Percentiles rank a stretch among this genome's conserved stretches.
Evolutionary conservation across 2,113 vertebrate species (phyloP).

Genomic region (Ptilorrhoa leucosticta): DNA sequence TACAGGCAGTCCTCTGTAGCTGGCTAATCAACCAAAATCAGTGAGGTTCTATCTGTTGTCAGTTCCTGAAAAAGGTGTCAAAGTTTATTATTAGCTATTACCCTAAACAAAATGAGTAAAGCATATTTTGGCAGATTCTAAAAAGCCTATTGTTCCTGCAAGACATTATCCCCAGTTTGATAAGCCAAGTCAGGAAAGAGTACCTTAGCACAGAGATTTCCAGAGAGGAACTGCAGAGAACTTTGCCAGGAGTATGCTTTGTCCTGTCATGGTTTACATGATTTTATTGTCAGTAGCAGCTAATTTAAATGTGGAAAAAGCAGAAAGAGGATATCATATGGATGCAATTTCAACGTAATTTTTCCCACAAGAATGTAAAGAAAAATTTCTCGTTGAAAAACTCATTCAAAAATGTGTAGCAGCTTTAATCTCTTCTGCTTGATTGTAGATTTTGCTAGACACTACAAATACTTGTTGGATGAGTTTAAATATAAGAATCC

Average conservation of each 20-base stretch:
- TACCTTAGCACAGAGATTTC: not conserved
- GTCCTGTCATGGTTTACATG: not conserved
- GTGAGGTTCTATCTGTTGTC: not conserved
- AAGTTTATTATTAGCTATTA: not conserved
- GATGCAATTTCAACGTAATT: not conserved
- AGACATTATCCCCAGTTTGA: not conserved
- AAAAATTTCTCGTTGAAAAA: not conserved
- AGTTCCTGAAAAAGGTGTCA: not conserved
- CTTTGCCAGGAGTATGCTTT: not conserved
- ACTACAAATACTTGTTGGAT: not conserved
- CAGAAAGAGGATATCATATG: not conserved
- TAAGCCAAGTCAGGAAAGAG: not conserved
- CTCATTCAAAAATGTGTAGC: not conserved
- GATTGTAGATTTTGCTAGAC: not conserved
- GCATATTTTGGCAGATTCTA: not conserved
- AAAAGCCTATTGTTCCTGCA: not conserved
- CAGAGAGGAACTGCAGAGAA: not conserved
- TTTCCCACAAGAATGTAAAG: not conserved
- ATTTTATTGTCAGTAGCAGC: not conserved
- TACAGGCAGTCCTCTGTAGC: not conserved
- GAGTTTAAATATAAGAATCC: not conserved
- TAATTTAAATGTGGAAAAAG: not conserved
- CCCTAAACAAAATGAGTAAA: not conserved
- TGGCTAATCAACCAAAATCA: not conserved
- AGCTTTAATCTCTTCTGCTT: not conserved